Evolutionary conservation across 2,888 invertebrate species (phyloP).

Genomic region (Melipona bicolor): DNA sequence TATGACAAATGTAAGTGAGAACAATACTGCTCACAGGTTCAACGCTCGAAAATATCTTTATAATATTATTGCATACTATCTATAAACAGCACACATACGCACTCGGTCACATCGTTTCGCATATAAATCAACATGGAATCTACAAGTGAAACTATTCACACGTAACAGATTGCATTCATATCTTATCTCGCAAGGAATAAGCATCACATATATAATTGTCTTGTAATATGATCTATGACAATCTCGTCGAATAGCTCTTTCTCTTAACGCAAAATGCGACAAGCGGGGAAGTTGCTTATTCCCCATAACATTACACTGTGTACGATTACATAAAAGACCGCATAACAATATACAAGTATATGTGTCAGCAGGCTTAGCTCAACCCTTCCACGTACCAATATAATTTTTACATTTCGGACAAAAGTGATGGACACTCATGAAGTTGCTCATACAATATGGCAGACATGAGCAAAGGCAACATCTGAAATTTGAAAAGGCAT

Average conservation of each 20-base stretch:
- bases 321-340: conserved; percentile 45
- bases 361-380: conserved; percentile 53
- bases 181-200: conserved; percentile 47
- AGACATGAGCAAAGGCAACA: conserved; percentile 85
- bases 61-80: conserved; percentile 10
- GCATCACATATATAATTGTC: conserved; percentile 51
- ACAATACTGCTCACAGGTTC: conserved; percentile 10
- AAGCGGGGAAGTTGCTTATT: conserved; percentile 37
- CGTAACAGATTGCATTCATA: conserved; percentile 31
- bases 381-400: conserved; percentile 84
- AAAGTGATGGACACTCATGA: conserved; percentile 85
- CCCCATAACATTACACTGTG: conserved; percentile 37
- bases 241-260: conserved; percentile 32
- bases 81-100: background rate
- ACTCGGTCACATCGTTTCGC: background rate
- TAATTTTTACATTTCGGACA: conserved; percentile 85
- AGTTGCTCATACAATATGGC: conserved; percentile 85
- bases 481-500: conserved; percentile 77
- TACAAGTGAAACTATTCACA: conserved; percentile 33
- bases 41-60: conserved; percentile 24
- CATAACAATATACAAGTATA: conserved; percentile 33
- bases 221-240: conserved; percentile 43
- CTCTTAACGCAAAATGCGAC: conserved; percentile 30
- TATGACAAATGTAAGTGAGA: conserved; percentile 44
- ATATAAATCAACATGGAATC: conserved; percentile 24